Conservation (phyloP, 2,113 vertebrate genomes). For the Lagopus leucura region DNA sequence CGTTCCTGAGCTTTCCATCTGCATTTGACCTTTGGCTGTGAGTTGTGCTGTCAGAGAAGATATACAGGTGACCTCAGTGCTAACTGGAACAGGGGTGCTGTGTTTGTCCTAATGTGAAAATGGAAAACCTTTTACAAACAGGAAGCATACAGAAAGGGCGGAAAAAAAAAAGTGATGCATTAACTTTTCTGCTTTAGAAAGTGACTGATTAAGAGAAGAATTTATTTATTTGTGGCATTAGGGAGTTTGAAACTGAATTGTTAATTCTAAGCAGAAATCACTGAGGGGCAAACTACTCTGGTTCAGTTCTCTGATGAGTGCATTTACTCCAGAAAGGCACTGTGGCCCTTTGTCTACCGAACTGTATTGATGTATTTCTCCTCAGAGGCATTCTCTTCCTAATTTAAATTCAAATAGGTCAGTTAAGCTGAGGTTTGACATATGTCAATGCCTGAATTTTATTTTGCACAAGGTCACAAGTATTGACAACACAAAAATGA, state of each 20-base stretch:
- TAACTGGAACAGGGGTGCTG: background rate
- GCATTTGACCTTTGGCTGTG: background rate
- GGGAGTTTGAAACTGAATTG: background rate
- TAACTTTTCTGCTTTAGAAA: background rate
- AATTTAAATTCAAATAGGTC: background rate
- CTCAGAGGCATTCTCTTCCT: background rate
- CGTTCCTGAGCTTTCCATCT: background rate
- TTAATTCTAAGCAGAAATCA: background rate
- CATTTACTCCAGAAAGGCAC: background rate
- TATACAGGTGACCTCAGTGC: accelerated
- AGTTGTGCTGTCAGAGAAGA: background rate
- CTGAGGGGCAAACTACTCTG: background rate
- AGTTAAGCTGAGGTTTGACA: background rate
- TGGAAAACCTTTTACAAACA: background rate
- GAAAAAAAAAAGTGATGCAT: background rate
- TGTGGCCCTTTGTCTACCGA: background rate
- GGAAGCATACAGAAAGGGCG: background rate
- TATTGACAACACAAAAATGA: background rate
- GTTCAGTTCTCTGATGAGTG: background rate
- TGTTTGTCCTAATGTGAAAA: background rate
- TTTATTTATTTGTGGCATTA: background rate
- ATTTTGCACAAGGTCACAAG: background rate
- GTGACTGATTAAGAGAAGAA: background rate
- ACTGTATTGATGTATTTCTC: background rate
- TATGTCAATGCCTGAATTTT: background rate